A percentile compares a stretch with the other conserved stretches of the same genome.
These are phyloP conservation scores for Lipotes vexillifer DNA, from an alignment of 2,113 vertebrate species.

Conservation along the genomic window DNA sequence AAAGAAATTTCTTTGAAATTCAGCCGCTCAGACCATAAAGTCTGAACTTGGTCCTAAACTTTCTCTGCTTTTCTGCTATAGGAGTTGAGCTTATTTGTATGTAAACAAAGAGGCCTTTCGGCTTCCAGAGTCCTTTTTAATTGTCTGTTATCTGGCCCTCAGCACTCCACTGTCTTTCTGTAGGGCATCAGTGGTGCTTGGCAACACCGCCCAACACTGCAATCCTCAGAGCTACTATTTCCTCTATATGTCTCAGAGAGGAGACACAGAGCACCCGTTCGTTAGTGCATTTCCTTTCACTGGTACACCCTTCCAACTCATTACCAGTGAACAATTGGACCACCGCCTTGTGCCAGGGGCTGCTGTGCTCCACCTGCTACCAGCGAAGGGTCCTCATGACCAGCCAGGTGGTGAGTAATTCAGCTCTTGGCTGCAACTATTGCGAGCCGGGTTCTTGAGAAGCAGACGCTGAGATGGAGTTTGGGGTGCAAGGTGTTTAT, in stretches of 20 bases:
- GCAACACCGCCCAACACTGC: neutral
- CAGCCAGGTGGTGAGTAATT: neutral
- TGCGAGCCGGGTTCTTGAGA: neutral
- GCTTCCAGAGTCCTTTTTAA: neutral
- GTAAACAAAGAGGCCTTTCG: neutral
- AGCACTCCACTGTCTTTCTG: neutral
- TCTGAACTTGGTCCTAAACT: neutral
- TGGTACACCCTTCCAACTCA: neutral
- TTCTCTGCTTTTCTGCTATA: neutral
- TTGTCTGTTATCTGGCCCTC: neutral
- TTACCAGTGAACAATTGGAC: neutral
- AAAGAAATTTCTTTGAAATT: neutral
- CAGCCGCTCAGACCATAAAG: neutral
- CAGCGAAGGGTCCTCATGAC: neutral
- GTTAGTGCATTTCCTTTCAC: neutral
- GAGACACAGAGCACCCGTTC: neutral
- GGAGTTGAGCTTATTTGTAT: neutral
- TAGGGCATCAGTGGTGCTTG: neutral
- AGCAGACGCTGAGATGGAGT: neutral
- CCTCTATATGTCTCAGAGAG: neutral
- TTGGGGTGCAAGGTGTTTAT: neutral
- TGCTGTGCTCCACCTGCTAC: neutral
- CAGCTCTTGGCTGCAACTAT: neutral
- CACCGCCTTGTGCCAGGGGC: neutral
- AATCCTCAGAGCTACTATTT: neutral